Base-by-base conservation (phyloP, 1,140 invertebrate species). In the Polypedilum pembai region DNA sequence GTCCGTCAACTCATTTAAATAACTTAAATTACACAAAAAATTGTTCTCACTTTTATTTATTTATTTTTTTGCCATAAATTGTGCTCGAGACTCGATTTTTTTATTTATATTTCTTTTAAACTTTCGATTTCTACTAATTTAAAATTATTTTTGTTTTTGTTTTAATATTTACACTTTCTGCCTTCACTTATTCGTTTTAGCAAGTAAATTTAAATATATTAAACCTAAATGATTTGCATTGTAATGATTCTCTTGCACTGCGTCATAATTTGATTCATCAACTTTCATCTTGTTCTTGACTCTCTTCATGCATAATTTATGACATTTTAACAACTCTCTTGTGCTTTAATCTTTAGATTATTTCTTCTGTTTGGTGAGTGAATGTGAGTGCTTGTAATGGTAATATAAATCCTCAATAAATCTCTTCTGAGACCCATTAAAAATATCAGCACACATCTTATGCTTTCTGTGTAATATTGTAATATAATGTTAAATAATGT, bases 141-240 rank as follows among this genome's bases (percentile, higher is more conserved):
- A 56, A 56, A 56, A 56, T 56, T 56, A 56, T n/a, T 56, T 15
- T 12, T 45, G n/a, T 3, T 33, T 33, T 3, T 33, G 2, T 33
- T 33, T 3, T 56, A 56, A 12, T 56, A 56, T 56, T 56, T 56
- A 56, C 45, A 56, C 8, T 56, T 56, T 56, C 45, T n/a, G 12
- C 45, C 12, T 15, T 56, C 15, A n/a, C 12, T n/a, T 3, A 4
- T 56, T 56, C 15, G 3, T 56, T 56, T 56, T 56, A 12, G 3
- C 4, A n/a, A 56, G n/a, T 56, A 56, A 12, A 56, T 56, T 56
- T 56, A 4, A n/a, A 56, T n/a, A 12, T 56, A n/a, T 56, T 15
- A n/a, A 56, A n/a, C 45, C 45, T 56, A 56, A n/a, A 56, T 56
- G 45, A 56, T 56, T 56, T 56, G 45, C 45, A 56, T 56, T 56